These are phyloP conservation scores for Drosophila setosimentum DNA, from an alignment of 2,888 invertebrate genomes.

Conservation along the genomic window DNA sequence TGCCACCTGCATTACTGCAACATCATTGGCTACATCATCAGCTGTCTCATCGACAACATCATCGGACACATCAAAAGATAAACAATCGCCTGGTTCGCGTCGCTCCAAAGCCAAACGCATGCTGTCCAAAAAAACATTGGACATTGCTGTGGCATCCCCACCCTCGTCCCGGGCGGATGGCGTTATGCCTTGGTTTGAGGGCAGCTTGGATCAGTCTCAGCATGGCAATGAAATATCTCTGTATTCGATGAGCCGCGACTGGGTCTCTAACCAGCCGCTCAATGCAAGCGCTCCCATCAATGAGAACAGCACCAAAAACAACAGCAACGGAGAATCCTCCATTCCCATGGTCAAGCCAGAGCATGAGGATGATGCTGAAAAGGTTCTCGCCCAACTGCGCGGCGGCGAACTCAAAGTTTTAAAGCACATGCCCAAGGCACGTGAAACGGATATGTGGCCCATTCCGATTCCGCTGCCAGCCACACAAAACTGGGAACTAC, in stretches of 20 bases:
- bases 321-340: not conserved
- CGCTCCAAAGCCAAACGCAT: not conserved
- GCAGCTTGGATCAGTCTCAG: not conserved
- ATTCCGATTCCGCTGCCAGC: not conserved
- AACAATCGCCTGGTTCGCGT: not conserved
- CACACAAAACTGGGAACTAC: not conserved
- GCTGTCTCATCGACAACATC: not conserved
- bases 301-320: not conserved
- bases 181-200: not conserved
- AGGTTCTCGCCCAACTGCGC: not conserved
- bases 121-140: not conserved
- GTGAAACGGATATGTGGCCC: not conserved
- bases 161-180: not conserved
- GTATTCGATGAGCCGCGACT: not conserved
- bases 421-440: not conserved
- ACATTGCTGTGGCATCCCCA: not conserved
- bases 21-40: not conserved
- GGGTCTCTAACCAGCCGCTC: not conserved
- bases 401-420: not conserved
- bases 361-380: constrained; percentile 2
- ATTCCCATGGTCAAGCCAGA: not conserved
- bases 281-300: not conserved
- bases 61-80: not conserved
- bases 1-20: not conserved
- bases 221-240: not conserved